These are phyloP conservation scores for Drosophila sechellia DNA, from an alignment of 1,140 invertebrate species.

Conservation along the genomic window DNA sequence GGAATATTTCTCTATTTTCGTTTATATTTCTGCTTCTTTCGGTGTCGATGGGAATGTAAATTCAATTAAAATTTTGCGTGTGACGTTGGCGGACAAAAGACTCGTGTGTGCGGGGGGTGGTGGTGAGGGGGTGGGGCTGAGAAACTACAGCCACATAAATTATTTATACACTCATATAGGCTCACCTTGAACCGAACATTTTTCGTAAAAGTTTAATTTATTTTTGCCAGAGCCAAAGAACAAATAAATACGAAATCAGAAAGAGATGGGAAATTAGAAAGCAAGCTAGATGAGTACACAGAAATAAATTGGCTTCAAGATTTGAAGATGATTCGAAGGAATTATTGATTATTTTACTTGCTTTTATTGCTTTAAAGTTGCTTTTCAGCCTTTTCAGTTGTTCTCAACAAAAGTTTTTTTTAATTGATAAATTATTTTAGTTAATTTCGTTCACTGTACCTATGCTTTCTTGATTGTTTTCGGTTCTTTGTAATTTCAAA, in stretches of 20 bases:
- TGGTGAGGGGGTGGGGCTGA: not conserved
- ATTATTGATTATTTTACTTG: too few species aligned
- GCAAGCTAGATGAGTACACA: constrained; percentile 11
- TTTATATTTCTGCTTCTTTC: constrained; percentile 9
- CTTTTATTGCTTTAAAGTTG: not conserved
- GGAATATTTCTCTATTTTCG: constrained; percentile 40
- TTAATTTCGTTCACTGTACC: not conserved
- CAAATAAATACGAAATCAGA: constrained; percentile 55
- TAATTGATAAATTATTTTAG: too few species aligned
- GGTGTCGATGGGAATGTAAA: constrained; percentile 63
- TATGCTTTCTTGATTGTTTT: constrained; percentile 38
- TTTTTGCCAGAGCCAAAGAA: constrained; percentile 49
- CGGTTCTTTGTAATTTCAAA: constrained; percentile 52
- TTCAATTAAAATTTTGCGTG: constrained; percentile 79
- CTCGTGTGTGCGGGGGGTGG: constrained; percentile 38
- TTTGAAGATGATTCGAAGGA: too few species aligned
- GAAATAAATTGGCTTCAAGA: not conserved
- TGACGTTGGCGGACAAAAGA: constrained; percentile 52
- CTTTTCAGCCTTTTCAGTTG: not conserved
- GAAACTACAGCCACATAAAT: constrained; percentile 55
- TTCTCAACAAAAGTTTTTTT: too few species aligned
- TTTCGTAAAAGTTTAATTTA: constrained; percentile 58
- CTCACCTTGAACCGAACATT: constrained; percentile 73
- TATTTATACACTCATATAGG: constrained; percentile 49
- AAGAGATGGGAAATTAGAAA: constrained; percentile 10